phyloP scores from a whole-genome alignment of 2,888 invertebrate genomes.

The Lobophora halterata region DNA sequence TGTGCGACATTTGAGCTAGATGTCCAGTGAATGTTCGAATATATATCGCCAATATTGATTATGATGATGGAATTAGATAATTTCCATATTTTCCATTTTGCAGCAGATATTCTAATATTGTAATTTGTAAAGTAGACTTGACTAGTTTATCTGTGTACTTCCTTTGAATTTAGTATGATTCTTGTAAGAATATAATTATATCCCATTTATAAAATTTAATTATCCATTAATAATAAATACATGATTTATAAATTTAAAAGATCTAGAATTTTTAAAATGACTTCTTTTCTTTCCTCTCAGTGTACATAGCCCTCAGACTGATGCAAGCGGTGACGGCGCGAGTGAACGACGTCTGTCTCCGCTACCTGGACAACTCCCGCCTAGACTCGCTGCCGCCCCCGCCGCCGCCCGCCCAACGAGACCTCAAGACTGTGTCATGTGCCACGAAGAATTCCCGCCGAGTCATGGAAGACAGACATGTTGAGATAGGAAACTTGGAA shows the following conservation, averaged over 20 bases:
- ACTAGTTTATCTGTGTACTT: no score
- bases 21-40: no score
- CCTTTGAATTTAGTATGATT: no score
- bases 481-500: slow-evolving; percentile 91
- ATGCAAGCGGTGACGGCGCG: slow-evolving; percentile 88
- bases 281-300: slow-evolving; percentile 71
- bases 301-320: slow-evolving; percentile 85
- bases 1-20: slow-evolving; percentile 3
- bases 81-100: no score
- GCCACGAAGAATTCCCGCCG: slow-evolving; percentile 91
- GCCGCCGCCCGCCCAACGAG: slow-evolving; percentile 74
- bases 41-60: no score
- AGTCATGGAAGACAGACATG: slow-evolving; percentile 95
- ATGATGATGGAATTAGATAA: no score
- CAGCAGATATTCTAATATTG: no score
- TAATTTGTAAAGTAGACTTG: no score
- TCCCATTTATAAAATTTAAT: no score
- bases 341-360: slow-evolving; percentile 85
- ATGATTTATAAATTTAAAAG: no score
- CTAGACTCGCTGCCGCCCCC: slow-evolving; percentile 83
- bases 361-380: slow-evolving; percentile 85
- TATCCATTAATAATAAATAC: no score
- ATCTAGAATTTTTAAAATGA: neutral
- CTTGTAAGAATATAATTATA: no score
- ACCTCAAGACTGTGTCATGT: slow-evolving; percentile 80